Base-by-base conservation (phyloP, 1,140 invertebrate genomes). In the Orchesella cincta region DNA sequence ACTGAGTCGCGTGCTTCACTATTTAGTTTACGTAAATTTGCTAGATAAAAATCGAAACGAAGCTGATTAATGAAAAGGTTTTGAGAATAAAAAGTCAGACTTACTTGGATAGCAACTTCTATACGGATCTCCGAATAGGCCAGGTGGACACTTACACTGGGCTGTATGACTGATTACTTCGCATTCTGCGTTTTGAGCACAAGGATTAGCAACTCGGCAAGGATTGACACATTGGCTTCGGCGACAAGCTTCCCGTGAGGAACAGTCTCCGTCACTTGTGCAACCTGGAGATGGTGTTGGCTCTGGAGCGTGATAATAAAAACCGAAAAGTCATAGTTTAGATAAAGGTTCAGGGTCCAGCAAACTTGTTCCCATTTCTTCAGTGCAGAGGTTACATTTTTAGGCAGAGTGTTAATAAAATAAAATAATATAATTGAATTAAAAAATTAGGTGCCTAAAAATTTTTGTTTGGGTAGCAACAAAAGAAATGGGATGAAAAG, bases 91-190 rank as follows among this genome's bases (percentile, higher is more conserved):
- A 8, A 5, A 57, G 54, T 18, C 12, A 57, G 26, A 14, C 72
- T 83, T 85, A 91, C 91, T 89, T 85, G 89, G 88, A 79, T 90
- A 90, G 83, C 94, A 97, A 79, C 91, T 92, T 57, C 92, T 87
- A 81, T 91, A 91, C 23, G 94, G 92, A 89, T 96, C 90, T 71
- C 94, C 95, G 57, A 90, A 87, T 26, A 92, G 88, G 36, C 91
- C 91, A 1, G 88, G 83, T 31, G 93, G 89, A 84, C 95, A 97
- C 39, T 87, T 88, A 84, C 94, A 96, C 1, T 89, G 85, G 12
- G 93, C 92, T 78, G 90, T 89, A 84, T 96, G 94, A 64, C 91
- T 90, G 28, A 88, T 85, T 0, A 85, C 81, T 35, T 80, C 76
- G 75, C 86, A 87, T 33, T 83, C 74, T 1, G 86, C 85, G 76